phyloP scores from a whole-genome alignment of 2,797 vertebrate genomes.

The Molothrus aeneus region DNA sequence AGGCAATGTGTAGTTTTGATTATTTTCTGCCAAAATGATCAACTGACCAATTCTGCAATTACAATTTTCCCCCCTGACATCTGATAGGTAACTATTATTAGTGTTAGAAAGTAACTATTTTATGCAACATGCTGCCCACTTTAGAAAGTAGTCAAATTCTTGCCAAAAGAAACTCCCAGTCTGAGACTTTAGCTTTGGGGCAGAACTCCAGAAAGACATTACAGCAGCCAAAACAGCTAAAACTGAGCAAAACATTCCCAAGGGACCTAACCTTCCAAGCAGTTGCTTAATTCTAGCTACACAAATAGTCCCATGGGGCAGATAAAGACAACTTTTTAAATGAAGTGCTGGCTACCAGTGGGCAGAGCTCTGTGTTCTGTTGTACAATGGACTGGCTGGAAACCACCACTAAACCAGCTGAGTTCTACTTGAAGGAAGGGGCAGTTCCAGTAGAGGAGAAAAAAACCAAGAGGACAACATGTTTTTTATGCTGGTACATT shows the following conservation, averaged over 20 bases:
- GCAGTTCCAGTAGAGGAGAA: not conserved
- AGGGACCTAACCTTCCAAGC: not conserved
- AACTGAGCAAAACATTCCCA: not conserved
- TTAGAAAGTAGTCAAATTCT: not conserved
- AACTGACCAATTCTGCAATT: not conserved
- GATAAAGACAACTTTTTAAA: not conserved
- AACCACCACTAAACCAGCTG: not conserved
- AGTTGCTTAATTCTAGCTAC: not conserved
- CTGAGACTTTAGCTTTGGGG: not conserved
- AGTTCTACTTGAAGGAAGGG: not conserved
- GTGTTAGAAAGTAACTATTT: not conserved
- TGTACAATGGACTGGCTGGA: not conserved
- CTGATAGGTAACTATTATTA: not conserved
- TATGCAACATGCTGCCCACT: not conserved
- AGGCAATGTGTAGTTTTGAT: not conserved
- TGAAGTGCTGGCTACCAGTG: not conserved
- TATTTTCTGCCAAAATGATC: constrained; percentile 8
- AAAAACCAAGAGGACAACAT: not conserved
- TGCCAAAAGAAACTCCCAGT: not conserved
- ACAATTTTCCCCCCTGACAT: not conserved
- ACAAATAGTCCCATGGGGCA: not conserved
- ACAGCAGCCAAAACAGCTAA: not conserved
- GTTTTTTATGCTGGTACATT: not conserved
- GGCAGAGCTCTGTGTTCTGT: not conserved
- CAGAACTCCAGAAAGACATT: not conserved